Conservation (phyloP, 2,797 vertebrate species). For the Oreonectes daqikongensis region DNA sequence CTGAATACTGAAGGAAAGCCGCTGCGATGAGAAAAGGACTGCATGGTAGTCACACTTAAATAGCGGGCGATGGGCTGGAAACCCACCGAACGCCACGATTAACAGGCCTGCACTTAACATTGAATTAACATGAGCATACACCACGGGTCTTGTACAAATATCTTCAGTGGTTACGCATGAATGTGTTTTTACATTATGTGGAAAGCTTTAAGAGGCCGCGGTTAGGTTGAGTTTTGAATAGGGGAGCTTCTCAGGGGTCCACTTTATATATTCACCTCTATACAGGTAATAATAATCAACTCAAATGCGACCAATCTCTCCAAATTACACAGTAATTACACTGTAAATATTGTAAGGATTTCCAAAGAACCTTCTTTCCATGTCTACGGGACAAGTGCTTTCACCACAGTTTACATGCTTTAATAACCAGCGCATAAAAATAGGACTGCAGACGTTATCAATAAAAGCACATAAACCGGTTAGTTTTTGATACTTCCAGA, state of each 20-base stretch:
- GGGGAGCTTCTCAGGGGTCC: neutral
- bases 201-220: neutral
- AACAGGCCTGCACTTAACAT: neutral
- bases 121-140: neutral
- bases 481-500: neutral
- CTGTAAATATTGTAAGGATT: slow-evolving; percentile 27
- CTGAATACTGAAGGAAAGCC: neutral
- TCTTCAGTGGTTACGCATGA: neutral
- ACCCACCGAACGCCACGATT: neutral
- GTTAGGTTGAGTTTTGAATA: neutral
- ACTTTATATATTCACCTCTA: neutral
- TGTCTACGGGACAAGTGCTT: slow-evolving; percentile 17
- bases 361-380: slow-evolving; percentile 5
- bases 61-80: neutral
- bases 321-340: slow-evolving; percentile 13
- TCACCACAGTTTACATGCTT: slow-evolving; percentile 25
- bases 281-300: neutral
- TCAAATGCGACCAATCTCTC: neutral
- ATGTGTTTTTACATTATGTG: neutral
- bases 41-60: slow-evolving; percentile 1
- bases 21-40: neutral
- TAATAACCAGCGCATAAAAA: slow-evolving; percentile 18
- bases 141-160: neutral
- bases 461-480: neutral
- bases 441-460: neutral